A percentile compares a stretch with the other conserved stretches of the same genome.
Evolutionary conservation across 2,888 invertebrate genomes (phyloP).

Genomic region (Euplagia quadripunctaria): DNA sequence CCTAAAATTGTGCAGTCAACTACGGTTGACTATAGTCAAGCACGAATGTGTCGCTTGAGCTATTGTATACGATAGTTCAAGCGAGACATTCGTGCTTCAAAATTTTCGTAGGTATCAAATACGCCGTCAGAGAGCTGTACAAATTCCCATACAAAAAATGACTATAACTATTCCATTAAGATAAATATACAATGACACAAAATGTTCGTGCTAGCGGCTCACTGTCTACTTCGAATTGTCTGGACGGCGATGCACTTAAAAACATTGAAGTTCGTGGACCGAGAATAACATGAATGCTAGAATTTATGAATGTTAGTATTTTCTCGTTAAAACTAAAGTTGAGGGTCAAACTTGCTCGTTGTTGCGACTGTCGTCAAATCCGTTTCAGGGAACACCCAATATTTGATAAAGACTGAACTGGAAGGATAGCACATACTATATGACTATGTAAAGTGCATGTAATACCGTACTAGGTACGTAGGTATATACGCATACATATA

Average conservation of each 20-base stretch:
- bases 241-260: not conserved
- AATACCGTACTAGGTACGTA: not conserved
- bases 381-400: not conserved
- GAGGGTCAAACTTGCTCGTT: not conserved
- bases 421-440: not conserved
- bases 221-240: not conserved
- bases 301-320: not conserved
- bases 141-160: no score
- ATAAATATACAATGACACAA: no score
- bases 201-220: no score
- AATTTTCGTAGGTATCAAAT: no score
- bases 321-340: not conserved
- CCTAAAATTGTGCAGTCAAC: no score
- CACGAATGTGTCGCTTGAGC: no score
- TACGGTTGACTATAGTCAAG: no score
- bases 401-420: not conserved
- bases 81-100: no score
- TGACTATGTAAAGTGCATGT: not conserved
- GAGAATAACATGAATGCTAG: not conserved
- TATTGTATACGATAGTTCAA: no score
- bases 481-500: not conserved
- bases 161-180: no score
- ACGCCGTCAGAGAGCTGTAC: no score
- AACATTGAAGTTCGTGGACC: not conserved
- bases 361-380: not conserved